Evolutionary conservation across 2,888 invertebrate genomes (phyloP), one percentile per base, ranked within the genome.

Genomic region (Meta bourneti): DNA sequence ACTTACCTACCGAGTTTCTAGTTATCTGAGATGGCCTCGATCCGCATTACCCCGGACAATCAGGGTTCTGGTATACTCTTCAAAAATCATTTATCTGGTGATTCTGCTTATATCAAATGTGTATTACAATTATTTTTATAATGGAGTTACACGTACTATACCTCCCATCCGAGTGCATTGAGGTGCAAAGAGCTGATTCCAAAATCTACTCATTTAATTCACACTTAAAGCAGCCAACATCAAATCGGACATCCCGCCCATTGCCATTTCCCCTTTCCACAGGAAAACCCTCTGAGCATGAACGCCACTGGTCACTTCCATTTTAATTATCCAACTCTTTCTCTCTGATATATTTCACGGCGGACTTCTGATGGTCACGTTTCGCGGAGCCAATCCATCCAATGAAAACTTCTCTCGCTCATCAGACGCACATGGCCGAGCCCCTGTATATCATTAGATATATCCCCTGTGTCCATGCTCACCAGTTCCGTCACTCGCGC

Each of bases 271-370:
- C 71, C n/a, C 7, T 19, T 5, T 19, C 16, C 72, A 82, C 52
- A 75, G 81, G 81, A 81, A 81, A 84, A 54, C 51, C 52, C 51
- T 84, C 74, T 16, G 48, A 61, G 75, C 74, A 20, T 75, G 84
- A 75, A 54, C 74, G 48, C 54, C 74, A 51, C 19, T 61, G 61
- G 54, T 75, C 75, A 20, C 74, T 54, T 80, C 20, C 54, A 84
- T 75, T 84, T 84, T 84, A 84, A 84, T 84, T 84, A 84, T 75
- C 84, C 61, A 75, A 84, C 84, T 74, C 84, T 75, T 84, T 75
- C 61, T 74, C 72, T 20, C 71, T 78, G 19, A 75, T 78, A 77
- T 51, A 19, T 77, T 77, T 19, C 77, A 34, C 34, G 34, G 34
- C 34, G 34, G 34, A 34, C 34, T 34, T 34, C 34, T 34, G 52